These are phyloP conservation scores for Siderastrea radians DNA, from an alignment of 92 coral and sea anemone genomes.

Conservation along the genomic window DNA sequence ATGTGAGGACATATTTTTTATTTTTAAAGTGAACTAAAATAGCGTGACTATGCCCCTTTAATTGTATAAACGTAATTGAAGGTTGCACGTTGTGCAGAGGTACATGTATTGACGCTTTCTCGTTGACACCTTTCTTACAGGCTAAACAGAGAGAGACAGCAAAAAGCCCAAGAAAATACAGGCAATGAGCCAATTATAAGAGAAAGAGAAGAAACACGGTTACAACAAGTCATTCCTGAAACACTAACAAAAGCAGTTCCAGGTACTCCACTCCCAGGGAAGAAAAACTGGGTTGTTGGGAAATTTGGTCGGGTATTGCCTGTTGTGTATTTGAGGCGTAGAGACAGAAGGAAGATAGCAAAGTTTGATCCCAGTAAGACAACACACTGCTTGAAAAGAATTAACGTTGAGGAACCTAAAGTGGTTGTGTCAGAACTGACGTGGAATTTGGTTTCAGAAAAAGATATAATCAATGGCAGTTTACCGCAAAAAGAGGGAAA, in stretches of 20 bases:
- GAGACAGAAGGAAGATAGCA: conserved; percentile 78
- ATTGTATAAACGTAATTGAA: too few species aligned
- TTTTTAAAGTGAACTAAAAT: too few species aligned
- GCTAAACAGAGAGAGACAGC: conserved; percentile 61
- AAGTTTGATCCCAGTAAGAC: conserved; percentile 97
- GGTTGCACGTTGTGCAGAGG: too few species aligned
- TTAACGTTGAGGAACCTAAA: conserved; percentile 57
- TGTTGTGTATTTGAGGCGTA: conserved; percentile 84
- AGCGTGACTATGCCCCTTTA: too few species aligned
- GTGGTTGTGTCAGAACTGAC: conserved; percentile 72
- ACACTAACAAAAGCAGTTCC: conserved; percentile 87
- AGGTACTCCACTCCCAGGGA: conserved; percentile 91
- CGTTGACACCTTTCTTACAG: conserved; percentile 6
- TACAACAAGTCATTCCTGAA: conserved; percentile 12
- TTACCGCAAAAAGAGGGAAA: not conserved
- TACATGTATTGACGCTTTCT: too few species aligned
- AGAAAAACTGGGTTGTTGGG: conserved; percentile 95
- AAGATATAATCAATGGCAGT: not conserved
- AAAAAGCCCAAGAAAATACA: not conserved
- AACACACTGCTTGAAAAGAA: conserved; percentile 86
- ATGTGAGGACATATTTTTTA: too few species aligned
- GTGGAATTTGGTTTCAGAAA: conserved; percentile 75
- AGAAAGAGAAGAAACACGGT: not conserved
- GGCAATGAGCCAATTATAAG: too few species aligned
- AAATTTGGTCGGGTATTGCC: conserved; percentile 95